Percentiles rank a stretch among this genome's conserved stretches.
Conservation (phyloP, 2,113 vertebrate species). For the Perca fluviatilis region DNA sequence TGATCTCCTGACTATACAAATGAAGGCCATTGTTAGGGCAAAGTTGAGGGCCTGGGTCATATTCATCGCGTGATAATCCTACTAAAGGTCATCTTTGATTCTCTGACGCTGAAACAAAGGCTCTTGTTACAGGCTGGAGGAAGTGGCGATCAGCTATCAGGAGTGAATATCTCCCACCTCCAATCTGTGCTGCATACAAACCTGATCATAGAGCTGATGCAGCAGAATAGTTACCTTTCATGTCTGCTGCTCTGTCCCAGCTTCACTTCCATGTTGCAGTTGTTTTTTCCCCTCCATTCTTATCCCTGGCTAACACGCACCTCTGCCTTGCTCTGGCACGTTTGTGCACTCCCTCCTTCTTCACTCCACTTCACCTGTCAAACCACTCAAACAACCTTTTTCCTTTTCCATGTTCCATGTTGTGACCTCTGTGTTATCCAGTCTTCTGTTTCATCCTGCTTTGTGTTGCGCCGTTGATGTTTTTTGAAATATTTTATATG, state of each 20-base stretch:
- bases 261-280: conserved; percentile 4
- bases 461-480: neutral
- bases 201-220: neutral
- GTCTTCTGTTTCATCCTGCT: conserved; percentile 12
- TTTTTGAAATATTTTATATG: neutral
- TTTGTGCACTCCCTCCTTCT: conserved; percentile 56
- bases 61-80: conserved; percentile 30
- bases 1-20: neutral
- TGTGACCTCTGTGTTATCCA: conserved; percentile 28
- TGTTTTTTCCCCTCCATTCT: neutral
- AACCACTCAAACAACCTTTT: conserved; percentile 2
- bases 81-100: conserved; percentile 61
- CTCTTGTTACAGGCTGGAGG: conserved; percentile 49
- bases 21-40: neutral
- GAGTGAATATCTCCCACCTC: conserved; percentile 42
- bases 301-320: neutral
- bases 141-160: conserved; percentile 62
- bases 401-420: neutral
- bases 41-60: conserved; percentile 1
- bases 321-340: conserved; percentile 75
- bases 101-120: conserved; percentile 59
- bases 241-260: neutral
- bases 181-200: neutral
- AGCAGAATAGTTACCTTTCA: neutral
- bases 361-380: conserved; percentile 36